phyloP scores from a whole-genome alignment of 2,888 invertebrate genomes.

The Cerastis leucographa region DNA sequence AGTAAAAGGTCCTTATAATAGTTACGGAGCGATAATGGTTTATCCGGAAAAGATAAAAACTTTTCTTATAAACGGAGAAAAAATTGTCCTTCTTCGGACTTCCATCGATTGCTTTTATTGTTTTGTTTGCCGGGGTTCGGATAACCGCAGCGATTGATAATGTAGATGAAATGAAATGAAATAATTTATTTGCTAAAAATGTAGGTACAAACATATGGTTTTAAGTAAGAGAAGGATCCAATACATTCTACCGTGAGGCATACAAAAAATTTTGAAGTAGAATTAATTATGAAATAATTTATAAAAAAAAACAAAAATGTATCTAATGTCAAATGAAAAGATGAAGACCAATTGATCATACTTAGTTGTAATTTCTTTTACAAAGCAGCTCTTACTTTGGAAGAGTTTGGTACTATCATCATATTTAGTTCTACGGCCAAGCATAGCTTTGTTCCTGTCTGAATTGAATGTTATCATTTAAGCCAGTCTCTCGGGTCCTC shows the following conservation, averaged over 20 bases:
- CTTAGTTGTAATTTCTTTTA: constrained; percentile 6
- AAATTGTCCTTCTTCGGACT: constrained; percentile 16
- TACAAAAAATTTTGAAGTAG: too few relatives aligned
- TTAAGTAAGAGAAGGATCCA: too few relatives aligned
- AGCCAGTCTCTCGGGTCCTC: too few relatives aligned
- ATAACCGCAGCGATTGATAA: constrained; percentile 25
- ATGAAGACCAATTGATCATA: constrained; percentile 23
- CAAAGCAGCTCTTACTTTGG: neutral
- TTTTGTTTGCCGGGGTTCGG: constrained; percentile 31
- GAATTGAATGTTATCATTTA: constrained; percentile 3
- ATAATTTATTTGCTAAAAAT: too few relatives aligned
- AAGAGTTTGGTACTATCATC: neutral
- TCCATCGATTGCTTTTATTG: constrained; percentile 26
- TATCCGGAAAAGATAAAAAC: constrained; percentile 50
- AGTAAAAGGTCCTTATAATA: neutral
- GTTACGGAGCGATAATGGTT: constrained; percentile 26
- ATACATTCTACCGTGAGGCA: too few relatives aligned
- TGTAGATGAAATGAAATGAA: too few relatives aligned
- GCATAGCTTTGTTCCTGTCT: neutral
- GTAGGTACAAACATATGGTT: too few relatives aligned
- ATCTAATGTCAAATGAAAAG: too few relatives aligned
- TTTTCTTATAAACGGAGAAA: constrained; percentile 41
- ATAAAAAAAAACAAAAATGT: too few relatives aligned
- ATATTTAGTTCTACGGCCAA: neutral
- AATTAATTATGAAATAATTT: too few relatives aligned